phyloP scores from a whole-genome alignment of 2,113 vertebrate species.

The Poecile atricapillus region DNA sequence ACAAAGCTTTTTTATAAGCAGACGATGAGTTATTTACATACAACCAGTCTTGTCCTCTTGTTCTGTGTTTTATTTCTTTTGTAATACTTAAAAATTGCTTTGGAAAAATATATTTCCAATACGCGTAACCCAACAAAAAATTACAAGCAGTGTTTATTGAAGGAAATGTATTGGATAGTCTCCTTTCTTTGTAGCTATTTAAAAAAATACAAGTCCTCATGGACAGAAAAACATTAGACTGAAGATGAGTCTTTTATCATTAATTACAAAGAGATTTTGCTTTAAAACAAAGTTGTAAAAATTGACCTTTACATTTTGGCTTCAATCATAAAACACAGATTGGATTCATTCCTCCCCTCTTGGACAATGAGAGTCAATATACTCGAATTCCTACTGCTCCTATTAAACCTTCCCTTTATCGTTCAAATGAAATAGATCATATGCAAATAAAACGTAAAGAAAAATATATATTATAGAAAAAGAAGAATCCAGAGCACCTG shows the following conservation, averaged over 20 bases:
- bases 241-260: neutral
- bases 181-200: neutral
- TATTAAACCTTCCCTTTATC: neutral
- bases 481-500: neutral
- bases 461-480: neutral
- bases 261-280: neutral
- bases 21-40: rapidly evolving
- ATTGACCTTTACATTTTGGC: neutral
- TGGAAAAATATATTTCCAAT: neutral
- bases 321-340: neutral
- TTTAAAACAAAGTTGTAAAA: neutral
- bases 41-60: neutral
- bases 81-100: neutral
- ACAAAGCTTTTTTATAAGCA: neutral
- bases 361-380: neutral
- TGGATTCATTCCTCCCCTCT: neutral
- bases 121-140: neutral
- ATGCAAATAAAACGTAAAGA: neutral
- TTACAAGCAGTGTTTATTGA: neutral
- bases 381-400: neutral
- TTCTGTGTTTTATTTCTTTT: neutral
- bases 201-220: neutral
- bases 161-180: neutral
- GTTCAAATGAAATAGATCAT: neutral
- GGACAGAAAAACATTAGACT: neutral